Percentiles rank a stretch among this genome's conserved stretches.
Conservation (phyloP, 2,888 invertebrate genomes). For the Epinotia bilunana region DNA sequence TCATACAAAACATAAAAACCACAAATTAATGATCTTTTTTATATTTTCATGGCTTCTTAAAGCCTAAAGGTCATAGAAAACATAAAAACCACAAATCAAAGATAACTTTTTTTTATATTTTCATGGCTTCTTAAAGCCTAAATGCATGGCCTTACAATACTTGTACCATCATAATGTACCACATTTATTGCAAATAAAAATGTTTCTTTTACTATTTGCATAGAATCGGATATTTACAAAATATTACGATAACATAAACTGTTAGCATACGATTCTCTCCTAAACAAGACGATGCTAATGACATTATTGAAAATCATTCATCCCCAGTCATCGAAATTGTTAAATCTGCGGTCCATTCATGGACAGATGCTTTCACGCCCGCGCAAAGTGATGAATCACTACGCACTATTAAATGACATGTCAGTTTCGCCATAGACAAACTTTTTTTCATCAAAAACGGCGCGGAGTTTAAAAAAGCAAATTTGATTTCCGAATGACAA, state of each 20-base stretch:
- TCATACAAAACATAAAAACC: too few relatives aligned
- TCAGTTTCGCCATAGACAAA: conserved; percentile 44
- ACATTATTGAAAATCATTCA: not conserved
- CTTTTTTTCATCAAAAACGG: conserved; percentile 29
- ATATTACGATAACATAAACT: not conserved
- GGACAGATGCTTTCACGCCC: conserved; percentile 41
- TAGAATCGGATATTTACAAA: too few relatives aligned
- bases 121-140: too few relatives aligned
- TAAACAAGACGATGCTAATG: not conserved
- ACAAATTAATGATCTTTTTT: too few relatives aligned
- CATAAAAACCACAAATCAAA: too few relatives aligned
- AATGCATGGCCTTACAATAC: too few relatives aligned
- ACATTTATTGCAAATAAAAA: too few relatives aligned
- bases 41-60: too few relatives aligned
- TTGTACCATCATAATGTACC: too few relatives aligned
- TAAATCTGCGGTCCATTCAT: conserved; percentile 26
- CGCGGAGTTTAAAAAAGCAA: conserved; percentile 44
- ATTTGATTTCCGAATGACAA: conserved; percentile 67
- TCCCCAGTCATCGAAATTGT: conserved; percentile 19
- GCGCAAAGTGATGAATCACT: conserved; percentile 38
- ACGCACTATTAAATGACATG: conserved; percentile 42
- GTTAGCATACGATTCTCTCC: not conserved
- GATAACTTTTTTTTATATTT: too few relatives aligned
- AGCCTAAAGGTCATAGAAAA: too few relatives aligned
- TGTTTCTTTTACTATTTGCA: too few relatives aligned